phyloP scores from a whole-genome alignment of 2,888 invertebrate species.

The Drosophila eohydei region DNA sequence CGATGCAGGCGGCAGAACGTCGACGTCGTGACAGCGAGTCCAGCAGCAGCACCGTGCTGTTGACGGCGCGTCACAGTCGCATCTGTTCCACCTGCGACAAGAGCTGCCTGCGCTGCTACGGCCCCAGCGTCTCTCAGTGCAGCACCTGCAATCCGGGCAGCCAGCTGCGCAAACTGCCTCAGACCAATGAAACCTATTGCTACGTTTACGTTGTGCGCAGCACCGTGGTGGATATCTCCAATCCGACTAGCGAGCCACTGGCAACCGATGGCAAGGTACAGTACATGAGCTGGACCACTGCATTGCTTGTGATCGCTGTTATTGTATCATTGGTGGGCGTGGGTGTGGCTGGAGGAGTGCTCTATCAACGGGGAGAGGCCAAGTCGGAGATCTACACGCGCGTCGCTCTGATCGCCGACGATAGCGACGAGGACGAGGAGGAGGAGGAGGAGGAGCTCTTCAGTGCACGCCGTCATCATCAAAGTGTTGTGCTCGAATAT shows the following conservation, averaged over 20 bases:
- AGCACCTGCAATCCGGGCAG: constrained; percentile 81
- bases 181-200: constrained; percentile 81
- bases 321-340: constrained; percentile 48
- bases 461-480: constrained; percentile 18
- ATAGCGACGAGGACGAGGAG: constrained; percentile 56
- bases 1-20: constrained; percentile 76
- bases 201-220: constrained; percentile 82
- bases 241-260: constrained; percentile 3
- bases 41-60: constrained; percentile 20
- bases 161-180: constrained; percentile 71
- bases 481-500: constrained; percentile 45
- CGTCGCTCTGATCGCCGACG: constrained; percentile 69
- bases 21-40: constrained; percentile 37
- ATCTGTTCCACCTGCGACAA: constrained; percentile 79
- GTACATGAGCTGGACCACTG: constrained; percentile 60
- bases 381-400: constrained; percentile 70
- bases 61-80: constrained; percentile 39
- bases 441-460: constrained; percentile 61
- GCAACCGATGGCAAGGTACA: constrained; percentile 21
- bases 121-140: constrained; percentile 82
- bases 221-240: constrained; percentile 58
- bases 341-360: constrained; percentile 39
- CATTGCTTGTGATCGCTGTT: constrained; percentile 62
- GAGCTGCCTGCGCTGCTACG: constrained; percentile 82
- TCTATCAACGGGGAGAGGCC: constrained; percentile 41